phyloP scores from a whole-genome alignment of 2,797 vertebrate species.

The Gambelia wislizenii region DNA sequence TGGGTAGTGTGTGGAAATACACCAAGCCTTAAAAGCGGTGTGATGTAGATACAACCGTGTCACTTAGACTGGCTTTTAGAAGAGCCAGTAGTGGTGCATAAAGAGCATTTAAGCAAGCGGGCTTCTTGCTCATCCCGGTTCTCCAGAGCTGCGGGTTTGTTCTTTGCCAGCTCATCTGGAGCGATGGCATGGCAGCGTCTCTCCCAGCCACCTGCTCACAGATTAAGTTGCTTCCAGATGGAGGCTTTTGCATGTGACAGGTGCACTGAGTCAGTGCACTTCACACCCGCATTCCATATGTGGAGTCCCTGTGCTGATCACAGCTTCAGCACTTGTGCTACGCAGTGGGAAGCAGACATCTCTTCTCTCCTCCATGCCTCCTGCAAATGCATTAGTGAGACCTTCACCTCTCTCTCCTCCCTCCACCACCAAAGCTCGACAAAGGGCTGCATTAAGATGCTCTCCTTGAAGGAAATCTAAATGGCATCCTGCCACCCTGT shows the following conservation, averaged over 20 bases:
- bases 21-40: background rate
- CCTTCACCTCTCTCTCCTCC: background rate
- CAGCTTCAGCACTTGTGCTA: background rate
- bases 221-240: slow-evolving; percentile 20
- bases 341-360: background rate
- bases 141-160: background rate
- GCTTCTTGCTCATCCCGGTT: no score
- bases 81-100: background rate
- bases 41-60: background rate
- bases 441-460: background rate
- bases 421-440: no score
- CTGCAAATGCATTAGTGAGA: background rate
- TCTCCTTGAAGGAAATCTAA: background rate
- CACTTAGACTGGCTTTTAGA: background rate
- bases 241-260: slow-evolving; percentile 23
- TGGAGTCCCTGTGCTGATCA: slow-evolving; percentile 2
- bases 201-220: background rate
- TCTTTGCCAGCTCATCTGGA: slow-evolving; percentile 9
- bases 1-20: background rate
- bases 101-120: background rate
- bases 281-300: background rate
- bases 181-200: background rate
- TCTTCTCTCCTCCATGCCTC: background rate
- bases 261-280: slow-evolving; percentile 3
- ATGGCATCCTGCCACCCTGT: no score